Base-by-base conservation (phyloP, 2,888 invertebrate genomes). In the Anthoptus insignis region DNA sequence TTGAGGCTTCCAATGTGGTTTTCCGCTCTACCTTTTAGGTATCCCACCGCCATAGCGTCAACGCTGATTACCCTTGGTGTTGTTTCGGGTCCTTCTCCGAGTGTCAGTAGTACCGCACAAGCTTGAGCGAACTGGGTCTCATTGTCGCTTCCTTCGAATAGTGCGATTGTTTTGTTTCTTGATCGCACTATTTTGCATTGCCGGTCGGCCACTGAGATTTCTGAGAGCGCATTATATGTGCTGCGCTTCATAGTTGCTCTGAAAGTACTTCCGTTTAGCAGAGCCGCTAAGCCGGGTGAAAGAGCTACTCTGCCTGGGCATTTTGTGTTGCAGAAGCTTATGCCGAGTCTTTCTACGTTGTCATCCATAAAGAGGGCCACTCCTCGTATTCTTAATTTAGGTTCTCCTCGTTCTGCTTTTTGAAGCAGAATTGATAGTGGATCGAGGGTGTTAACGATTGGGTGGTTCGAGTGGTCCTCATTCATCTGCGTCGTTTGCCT, bases 121-220 rank as follows among this genome's bases (percentile, higher is more conserved):
- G 32, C 52, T 32, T 52, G 52, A 29, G 50, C 27, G 50, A 50
- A 50, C 29, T 50, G 50, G 50, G 50, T 29, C 29, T 50, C 50
- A 8, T 32, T 27, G 32, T 52, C 52, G 32, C 52, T 52, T 19
- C 32, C 52, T 13, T 34, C 53, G 34, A 53, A 34, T 21, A 53
- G 32, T 34, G 34, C 22, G 32, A 32, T 32, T 9, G 11, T 32
- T 32, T 32, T 32, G 32, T 32, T 47, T 8, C 22, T 47, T 8
- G 47, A 22, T 47, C 47, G 47, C 47, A 47, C 47, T 47, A 47
- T 47, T 47, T 47, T 47, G 47, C 45, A 45, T 19, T 21, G 45
- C 11, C 11, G 19, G 8, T 45, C 21, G 5, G 45, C 45, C 8
- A 45, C 19, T 9, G 45, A 45, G 45, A 45, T 19, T 45, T 45